A percentile compares a stretch with the other conserved stretches of the same genome.
These are phyloP conservation scores for Papilio xuthus DNA, from an alignment of 1,140 invertebrate species.

Conservation along the genomic window DNA sequence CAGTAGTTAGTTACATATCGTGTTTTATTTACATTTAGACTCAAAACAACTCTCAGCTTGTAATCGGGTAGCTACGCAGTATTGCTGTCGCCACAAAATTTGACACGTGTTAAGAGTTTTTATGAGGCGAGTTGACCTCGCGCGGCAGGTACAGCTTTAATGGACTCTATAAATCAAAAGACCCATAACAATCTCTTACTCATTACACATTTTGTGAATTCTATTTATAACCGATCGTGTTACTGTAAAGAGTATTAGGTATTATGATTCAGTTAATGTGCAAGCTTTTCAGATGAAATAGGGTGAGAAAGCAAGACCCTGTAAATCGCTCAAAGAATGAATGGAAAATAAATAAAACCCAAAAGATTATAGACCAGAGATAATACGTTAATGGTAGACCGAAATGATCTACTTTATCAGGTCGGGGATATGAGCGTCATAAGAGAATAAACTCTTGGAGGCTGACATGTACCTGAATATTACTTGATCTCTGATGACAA, in stretches of 20 bases:
- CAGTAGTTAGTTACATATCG: neutral
- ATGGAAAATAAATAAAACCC: too few species aligned
- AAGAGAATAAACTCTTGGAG: too few species aligned
- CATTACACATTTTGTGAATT: slow-evolving; percentile 29
- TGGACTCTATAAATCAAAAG: slow-evolving; percentile 35
- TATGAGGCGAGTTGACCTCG: slow-evolving; percentile 16
- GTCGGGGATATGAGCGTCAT: too few species aligned
- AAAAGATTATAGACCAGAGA: too few species aligned
- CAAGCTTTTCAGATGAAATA: neutral
- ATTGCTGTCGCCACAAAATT: slow-evolving; percentile 20
- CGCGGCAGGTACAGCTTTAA: slow-evolving; percentile 27
- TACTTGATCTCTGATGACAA: too few species aligned
- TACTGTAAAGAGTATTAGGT: neutral
- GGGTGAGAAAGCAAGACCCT: too few species aligned
- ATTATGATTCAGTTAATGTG: neutral
- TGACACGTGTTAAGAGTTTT: slow-evolving; percentile 31
- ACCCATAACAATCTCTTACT: slow-evolving; percentile 14
- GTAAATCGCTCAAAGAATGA: too few species aligned
- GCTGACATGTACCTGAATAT: too few species aligned
- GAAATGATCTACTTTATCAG: too few species aligned
- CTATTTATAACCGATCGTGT: slow-evolving; percentile 17
- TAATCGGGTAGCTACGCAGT: neutral
- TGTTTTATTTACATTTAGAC: slow-evolving; percentile 21
- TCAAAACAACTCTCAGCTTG: slow-evolving; percentile 25
- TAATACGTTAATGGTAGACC: too few species aligned